phyloP scores from a whole-genome alignment of 2,113 vertebrate genomes.

The Enhydra lutris region DNA sequence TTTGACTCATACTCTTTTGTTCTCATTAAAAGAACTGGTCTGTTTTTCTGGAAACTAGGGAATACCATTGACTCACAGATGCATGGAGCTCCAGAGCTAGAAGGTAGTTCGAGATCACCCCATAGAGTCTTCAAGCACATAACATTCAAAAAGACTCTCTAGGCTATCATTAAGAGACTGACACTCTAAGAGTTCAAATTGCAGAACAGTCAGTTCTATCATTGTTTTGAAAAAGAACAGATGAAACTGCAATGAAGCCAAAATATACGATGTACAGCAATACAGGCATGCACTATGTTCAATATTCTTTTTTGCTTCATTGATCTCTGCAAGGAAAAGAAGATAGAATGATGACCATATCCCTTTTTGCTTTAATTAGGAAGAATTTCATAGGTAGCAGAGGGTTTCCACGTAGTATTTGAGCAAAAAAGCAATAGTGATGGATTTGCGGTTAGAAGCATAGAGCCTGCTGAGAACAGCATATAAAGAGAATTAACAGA shows the following conservation, averaged over 20 bases:
- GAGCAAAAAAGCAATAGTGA: background rate
- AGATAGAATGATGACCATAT: background rate
- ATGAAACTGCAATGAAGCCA: constrained; percentile 11
- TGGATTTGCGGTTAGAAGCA: background rate
- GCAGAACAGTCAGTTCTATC: background rate
- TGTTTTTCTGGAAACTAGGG: background rate
- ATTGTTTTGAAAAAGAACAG: background rate
- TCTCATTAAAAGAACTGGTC: background rate
- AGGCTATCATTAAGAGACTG: background rate
- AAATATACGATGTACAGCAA: background rate
- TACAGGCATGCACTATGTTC: background rate
- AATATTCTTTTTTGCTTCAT: background rate
- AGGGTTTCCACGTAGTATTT: background rate
- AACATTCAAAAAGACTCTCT: background rate
- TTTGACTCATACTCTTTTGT: background rate
- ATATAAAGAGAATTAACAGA: background rate
- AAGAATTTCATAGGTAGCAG: background rate
- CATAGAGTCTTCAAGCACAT: background rate
- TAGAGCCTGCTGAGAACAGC: background rate
- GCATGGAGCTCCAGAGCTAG: background rate
- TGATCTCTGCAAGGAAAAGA: background rate
- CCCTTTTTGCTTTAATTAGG: background rate
- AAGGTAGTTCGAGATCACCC: background rate
- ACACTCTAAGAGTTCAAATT: background rate
- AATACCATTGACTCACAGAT: background rate